Percentiles rank a stretch among this genome's conserved stretches.
Evolutionary conservation across 1,140 invertebrate species (phyloP).

Genomic region (Calliopsis andreniformis): DNA sequence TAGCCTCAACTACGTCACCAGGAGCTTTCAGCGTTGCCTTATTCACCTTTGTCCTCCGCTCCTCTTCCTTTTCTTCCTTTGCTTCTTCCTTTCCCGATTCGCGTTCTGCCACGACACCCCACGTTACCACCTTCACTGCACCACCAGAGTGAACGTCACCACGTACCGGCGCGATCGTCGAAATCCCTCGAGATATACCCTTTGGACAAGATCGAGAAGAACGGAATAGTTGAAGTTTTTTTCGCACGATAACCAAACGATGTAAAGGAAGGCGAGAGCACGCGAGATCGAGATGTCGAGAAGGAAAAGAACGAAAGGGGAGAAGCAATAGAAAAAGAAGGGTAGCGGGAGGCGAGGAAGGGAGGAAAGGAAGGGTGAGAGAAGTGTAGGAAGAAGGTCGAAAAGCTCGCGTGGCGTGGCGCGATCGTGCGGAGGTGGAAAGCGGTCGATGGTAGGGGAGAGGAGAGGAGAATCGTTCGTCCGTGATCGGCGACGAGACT

Average conservation of each 20-base stretch:
- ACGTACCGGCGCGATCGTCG: neutral
- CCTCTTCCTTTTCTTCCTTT: slow-evolving; percentile 49
- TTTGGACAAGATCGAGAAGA: neutral
- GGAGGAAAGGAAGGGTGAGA: slow-evolving; percentile 28
- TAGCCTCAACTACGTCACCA: slow-evolving; percentile 78
- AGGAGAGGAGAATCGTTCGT: slow-evolving; percentile 49
- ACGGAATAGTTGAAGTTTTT: neutral
- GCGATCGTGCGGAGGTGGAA: slow-evolving; percentile 52
- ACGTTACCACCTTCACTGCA: slow-evolving; percentile 45
- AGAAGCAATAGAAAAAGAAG: slow-evolving; percentile 9
- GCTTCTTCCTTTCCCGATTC: neutral
- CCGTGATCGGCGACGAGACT: slow-evolving; percentile 61
- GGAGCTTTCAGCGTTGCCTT: slow-evolving; percentile 78
- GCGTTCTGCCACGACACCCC: slow-evolving; percentile 35
- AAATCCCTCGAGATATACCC: slow-evolving; percentile 1
- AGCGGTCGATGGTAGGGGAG: slow-evolving; percentile 58
- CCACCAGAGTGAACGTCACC: slow-evolving; percentile 50
- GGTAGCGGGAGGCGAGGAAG: neutral
- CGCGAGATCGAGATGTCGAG: neutral
- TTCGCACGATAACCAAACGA: neutral
- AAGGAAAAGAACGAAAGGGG: too few relatives aligned
- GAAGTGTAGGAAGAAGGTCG: slow-evolving; percentile 46
- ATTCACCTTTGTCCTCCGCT: slow-evolving; percentile 69
- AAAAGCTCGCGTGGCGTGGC: slow-evolving; percentile 45
- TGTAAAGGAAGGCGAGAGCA: neutral